phyloP scores from a whole-genome alignment of 2,888 invertebrate genomes.

The Sisyra terminalis region DNA sequence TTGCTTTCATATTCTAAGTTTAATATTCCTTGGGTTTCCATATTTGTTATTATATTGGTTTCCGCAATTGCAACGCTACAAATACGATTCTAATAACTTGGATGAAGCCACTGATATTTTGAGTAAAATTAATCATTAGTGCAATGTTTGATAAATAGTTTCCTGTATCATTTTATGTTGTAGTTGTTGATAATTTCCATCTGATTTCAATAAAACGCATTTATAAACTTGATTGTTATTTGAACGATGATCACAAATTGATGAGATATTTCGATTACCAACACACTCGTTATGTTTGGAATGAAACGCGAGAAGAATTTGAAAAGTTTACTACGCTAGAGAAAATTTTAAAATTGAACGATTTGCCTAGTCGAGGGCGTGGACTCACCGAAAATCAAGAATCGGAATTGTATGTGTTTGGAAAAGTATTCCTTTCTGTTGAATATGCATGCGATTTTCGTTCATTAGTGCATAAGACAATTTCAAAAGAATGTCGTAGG shows the following conservation, averaged over 20 bases:
- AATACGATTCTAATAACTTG: constrained; percentile 37
- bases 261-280: constrained; percentile 37
- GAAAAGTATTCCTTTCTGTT: no score
- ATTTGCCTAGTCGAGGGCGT: constrained; percentile 32
- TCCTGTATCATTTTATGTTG: constrained; percentile 16
- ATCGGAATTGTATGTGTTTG: constrained; percentile 36
- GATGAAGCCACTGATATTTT: constrained; percentile 36
- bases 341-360: constrained; percentile 30
- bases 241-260: constrained; percentile 28
- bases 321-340: constrained; percentile 31
- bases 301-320: constrained; percentile 30
- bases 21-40: constrained; percentile 36
- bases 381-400: constrained; percentile 37
- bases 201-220: constrained; percentile 29
- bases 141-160: neutral
- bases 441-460: no score
- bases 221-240: constrained; percentile 27
- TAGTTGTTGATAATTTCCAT: constrained; percentile 32
- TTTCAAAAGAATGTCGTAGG: no score
- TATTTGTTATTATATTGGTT: constrained; percentile 38
- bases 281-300: constrained; percentile 38
- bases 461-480: no score
- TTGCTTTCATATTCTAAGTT: constrained; percentile 32
- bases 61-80: constrained; percentile 33
- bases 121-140: constrained; percentile 25